Percentiles rank a stretch among this genome's conserved stretches.
Evolutionary conservation across 2,797 vertebrate genomes (phyloP).

Genomic region (Phoeniculus purpureus): DNA sequence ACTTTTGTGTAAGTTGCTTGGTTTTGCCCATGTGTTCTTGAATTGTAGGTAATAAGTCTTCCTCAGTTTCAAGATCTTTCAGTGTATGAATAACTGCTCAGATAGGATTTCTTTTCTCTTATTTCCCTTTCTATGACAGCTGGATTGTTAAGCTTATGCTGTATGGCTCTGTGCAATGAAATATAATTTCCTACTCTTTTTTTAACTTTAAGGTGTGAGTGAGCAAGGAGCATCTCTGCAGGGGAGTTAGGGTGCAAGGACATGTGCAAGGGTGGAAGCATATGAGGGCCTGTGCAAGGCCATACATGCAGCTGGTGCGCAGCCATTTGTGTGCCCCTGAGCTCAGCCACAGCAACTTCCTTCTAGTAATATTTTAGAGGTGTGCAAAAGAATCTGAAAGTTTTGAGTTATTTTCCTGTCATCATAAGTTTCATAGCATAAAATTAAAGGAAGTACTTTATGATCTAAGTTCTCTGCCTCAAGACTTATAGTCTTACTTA

Average conservation of each 20-base stretch:
- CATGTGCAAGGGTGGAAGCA: background rate
- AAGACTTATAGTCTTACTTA: background rate
- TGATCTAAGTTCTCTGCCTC: background rate
- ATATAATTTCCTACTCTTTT: background rate
- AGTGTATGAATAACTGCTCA: background rate
- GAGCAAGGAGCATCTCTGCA: background rate
- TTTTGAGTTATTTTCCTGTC: background rate
- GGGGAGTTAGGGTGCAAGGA: background rate
- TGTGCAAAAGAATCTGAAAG: background rate
- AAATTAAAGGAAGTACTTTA: background rate
- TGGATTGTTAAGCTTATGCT: background rate
- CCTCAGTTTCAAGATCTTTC: background rate
- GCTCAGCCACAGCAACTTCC: background rate
- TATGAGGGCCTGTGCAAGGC: background rate
- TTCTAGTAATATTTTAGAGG: background rate
- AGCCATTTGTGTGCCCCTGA: fast-evolving
- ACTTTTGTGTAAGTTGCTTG: background rate
- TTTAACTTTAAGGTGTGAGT: background rate
- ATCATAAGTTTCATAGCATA: background rate
- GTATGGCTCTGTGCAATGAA: background rate
- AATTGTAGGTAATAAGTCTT: background rate
- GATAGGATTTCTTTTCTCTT: background rate
- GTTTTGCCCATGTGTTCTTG: background rate
- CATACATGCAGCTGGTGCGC: fast-evolving
- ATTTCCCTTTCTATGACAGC: background rate